phyloP scores from a whole-genome alignment of 1,140 invertebrate species.

The Drosophila nasuta region DNA sequence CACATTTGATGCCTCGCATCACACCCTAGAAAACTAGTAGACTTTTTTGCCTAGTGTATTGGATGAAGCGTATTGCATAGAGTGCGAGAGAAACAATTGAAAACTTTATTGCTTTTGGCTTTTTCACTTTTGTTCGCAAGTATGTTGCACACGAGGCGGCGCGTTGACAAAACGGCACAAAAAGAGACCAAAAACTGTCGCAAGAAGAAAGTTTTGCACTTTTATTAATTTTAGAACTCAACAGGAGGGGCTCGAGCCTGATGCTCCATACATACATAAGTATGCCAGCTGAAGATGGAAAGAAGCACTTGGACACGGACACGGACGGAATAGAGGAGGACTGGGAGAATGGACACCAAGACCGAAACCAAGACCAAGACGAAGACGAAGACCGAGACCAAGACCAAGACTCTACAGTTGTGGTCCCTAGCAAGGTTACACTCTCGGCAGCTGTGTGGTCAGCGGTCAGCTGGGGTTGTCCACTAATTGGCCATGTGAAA shows the following conservation, averaged over 20 bases:
- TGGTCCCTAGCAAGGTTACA: conserved; percentile 20
- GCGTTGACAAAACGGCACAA: conserved; percentile 70
- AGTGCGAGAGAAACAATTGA: conserved; percentile 81
- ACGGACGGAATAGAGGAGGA: background rate
- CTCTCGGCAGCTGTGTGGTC: conserved; percentile 67
- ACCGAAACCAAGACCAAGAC: background rate
- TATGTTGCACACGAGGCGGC: conserved; percentile 66
- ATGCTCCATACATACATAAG: conserved; percentile 40
- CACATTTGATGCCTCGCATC: too few species aligned
- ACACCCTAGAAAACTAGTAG: background rate
- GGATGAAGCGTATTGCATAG: conserved; percentile 64
- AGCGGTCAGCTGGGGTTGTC: conserved; percentile 69
- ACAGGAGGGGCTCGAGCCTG: conserved; percentile 18
- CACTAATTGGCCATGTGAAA: conserved; percentile 82
- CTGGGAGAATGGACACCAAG: conserved; percentile 4
- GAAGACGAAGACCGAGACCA: background rate
- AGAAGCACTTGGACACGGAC: conserved; percentile 22
- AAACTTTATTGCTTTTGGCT: conserved; percentile 82
- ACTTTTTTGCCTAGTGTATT: conserved; percentile 11
- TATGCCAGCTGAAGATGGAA: conserved; percentile 25
- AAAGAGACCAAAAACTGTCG: conserved; percentile 34
- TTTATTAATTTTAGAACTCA: conserved; percentile 78
- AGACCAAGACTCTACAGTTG: conserved; percentile 1
- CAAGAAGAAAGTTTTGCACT: conserved; percentile 66
- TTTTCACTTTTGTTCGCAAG: conserved; percentile 82